phyloP scores from a whole-genome alignment of 2,888 invertebrate genomes.

The Philereme vetulata region DNA sequence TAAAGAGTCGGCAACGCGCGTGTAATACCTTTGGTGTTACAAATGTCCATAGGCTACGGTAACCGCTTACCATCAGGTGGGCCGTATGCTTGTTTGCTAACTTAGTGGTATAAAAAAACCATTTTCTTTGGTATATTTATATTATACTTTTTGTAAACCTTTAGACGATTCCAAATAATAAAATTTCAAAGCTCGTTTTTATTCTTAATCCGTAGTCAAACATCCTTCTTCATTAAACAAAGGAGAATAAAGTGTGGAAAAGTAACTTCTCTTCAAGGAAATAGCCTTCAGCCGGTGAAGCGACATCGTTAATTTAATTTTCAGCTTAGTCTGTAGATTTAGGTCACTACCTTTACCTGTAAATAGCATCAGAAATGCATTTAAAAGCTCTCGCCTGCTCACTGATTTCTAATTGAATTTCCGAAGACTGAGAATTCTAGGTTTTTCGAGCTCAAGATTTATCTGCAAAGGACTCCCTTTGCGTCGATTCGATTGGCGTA shows the following conservation, averaged over 20 bases:
- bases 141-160: no score
- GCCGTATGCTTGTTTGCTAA: no score
- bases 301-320: slow-evolving; percentile 35
- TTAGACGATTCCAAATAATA: no score
- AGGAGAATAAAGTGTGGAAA: slow-evolving; percentile 8
- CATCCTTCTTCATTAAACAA: slow-evolving; percentile 2
- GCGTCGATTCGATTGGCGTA: background rate
- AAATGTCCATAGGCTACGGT: no score
- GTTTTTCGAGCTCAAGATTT: slow-evolving; percentile 10
- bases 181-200: background rate
- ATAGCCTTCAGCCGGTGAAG: slow-evolving; percentile 29
- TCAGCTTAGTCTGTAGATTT: slow-evolving; percentile 32
- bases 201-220: background rate
- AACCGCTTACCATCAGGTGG: no score
- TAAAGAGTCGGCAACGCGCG: no score
- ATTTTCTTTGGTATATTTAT: no score
- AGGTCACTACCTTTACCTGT: slow-evolving; percentile 35
- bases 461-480: slow-evolving; percentile 24
- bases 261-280: slow-evolving; percentile 28
- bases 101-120: no score
- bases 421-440: slow-evolving; percentile 3
- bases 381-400: slow-evolving; percentile 27
- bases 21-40: no score
- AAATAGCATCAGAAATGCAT: slow-evolving; percentile 38
- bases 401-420: slow-evolving; percentile 18